Conservation (phyloP, 1,140 invertebrate species). For the Drosophila nigrodunni region DNA sequence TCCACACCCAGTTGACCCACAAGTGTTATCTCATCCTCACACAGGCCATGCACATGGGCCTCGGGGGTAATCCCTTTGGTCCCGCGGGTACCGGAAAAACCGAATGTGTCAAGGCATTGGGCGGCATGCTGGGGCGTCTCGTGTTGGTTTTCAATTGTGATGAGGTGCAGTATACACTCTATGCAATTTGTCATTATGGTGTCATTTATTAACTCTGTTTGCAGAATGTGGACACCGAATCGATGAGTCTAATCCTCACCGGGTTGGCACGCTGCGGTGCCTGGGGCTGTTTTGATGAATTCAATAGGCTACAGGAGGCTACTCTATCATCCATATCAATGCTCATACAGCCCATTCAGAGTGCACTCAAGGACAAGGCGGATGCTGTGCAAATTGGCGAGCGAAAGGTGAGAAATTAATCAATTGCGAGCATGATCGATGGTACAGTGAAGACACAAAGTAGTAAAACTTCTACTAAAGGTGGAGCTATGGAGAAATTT, state of each 20-base stretch:
- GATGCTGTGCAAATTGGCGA: constrained; percentile 88
- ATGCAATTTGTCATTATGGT: constrained; percentile 69
- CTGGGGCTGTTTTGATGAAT: constrained; percentile 99
- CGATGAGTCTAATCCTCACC: constrained; percentile 96
- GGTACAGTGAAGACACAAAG: background rate
- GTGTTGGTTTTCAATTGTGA: constrained; percentile 99
- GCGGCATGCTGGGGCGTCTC: constrained; percentile 94
- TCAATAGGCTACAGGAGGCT: constrained; percentile 96
- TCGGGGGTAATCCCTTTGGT: constrained; percentile 99
- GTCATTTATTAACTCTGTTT: constrained; percentile 35
- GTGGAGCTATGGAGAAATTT: too few species aligned
- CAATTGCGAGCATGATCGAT: constrained; percentile 44
- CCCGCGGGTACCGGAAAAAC: constrained; percentile 99
- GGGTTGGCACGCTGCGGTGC: constrained; percentile 97
- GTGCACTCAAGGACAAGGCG: constrained; percentile 90
- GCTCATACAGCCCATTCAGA: constrained; percentile 95
- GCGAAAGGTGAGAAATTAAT: constrained; percentile 88
- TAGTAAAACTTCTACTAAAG: too few species aligned
- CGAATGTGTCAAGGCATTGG: constrained; percentile 98
- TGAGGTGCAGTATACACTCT: constrained; percentile 88
- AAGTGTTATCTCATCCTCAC: constrained; percentile 98
- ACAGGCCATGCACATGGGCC: constrained; percentile 97
- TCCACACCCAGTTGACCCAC: constrained; percentile 96
- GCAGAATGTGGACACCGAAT: constrained; percentile 96
- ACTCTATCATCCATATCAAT: constrained; percentile 97